phyloP scores from a whole-genome alignment of 2,113 vertebrate genomes.

The Zosterops lateralis region DNA sequence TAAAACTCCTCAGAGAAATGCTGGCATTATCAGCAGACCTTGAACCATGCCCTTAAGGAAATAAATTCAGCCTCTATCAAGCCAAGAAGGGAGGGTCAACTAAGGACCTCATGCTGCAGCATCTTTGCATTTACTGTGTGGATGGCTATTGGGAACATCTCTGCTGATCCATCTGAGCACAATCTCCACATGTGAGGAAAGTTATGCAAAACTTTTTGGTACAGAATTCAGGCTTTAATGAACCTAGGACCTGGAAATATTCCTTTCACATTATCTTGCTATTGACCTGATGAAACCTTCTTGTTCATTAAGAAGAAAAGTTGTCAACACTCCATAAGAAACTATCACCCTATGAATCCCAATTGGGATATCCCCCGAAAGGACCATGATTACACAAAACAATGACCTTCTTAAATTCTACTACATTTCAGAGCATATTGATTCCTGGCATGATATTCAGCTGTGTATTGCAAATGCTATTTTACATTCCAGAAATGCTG shows the following conservation, averaged over 20 bases:
- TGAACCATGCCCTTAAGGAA: background rate
- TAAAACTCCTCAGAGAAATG: background rate
- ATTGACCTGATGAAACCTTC: background rate
- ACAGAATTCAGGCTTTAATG: background rate
- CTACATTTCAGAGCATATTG: background rate
- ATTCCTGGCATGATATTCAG: background rate
- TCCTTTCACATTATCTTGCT: background rate
- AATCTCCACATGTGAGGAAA: rapidly evolving
- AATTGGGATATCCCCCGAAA: background rate
- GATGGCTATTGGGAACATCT: background rate
- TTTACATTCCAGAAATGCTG: constrained; percentile 26
- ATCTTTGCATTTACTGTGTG: background rate
- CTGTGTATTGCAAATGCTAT: background rate
- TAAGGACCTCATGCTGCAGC: background rate
- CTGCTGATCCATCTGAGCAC: rapidly evolving
- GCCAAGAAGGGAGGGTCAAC: background rate
- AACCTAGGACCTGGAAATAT: background rate
- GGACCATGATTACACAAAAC: background rate
- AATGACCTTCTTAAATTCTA: constrained; percentile 9
- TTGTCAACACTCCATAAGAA: background rate
- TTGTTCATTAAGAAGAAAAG: background rate
- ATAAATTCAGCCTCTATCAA: background rate
- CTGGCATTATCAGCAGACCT: background rate
- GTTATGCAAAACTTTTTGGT: background rate
- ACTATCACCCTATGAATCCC: background rate